Conservation (phyloP, 2,888 invertebrate genomes). For the Diachrysia chrysitis region DNA sequence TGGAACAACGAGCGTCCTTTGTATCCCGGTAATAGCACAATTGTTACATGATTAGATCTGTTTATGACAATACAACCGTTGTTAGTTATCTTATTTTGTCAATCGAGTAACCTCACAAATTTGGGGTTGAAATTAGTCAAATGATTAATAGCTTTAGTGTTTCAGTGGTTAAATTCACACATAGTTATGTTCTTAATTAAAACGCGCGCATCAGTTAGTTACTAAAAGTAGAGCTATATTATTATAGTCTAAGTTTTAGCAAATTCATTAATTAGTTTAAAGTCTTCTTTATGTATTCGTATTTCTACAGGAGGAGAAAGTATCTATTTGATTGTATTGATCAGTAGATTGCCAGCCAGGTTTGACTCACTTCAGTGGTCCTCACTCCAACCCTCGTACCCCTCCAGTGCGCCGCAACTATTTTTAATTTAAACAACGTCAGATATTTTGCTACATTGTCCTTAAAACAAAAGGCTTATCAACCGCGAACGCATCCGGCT, state of each 20-base stretch:
- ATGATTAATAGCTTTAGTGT: background rate
- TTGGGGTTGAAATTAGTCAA: background rate
- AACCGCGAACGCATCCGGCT: slow-evolving; percentile 50
- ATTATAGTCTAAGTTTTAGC: too few relatives aligned
- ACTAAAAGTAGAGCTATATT: too few relatives aligned
- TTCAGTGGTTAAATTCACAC: too few relatives aligned
- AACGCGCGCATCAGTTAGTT: too few relatives aligned
- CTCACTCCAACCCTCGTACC: slow-evolving; percentile 5
- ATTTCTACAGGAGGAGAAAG: too few relatives aligned
- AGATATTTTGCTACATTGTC: slow-evolving; percentile 51
- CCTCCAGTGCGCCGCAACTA: slow-evolving; percentile 14
- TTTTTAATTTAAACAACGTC: slow-evolving; percentile 54
- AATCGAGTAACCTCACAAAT: background rate
- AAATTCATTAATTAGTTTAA: too few relatives aligned
- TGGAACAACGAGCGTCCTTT: slow-evolving; percentile 13
- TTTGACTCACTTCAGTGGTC: background rate
- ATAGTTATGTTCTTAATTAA: too few relatives aligned
- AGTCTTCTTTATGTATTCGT: too few relatives aligned
- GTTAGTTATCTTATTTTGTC: background rate
- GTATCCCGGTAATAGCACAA: slow-evolving; percentile 2
- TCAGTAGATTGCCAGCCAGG: background rate
- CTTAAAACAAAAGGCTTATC: slow-evolving; percentile 57
- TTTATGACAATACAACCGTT: slow-evolving; percentile 7
- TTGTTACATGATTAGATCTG: slow-evolving; percentile 34
- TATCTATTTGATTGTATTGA: background rate